Evolutionary conservation across 2,888 invertebrate genomes (phyloP).

Genomic region (Leptopterna dolabrata): DNA sequence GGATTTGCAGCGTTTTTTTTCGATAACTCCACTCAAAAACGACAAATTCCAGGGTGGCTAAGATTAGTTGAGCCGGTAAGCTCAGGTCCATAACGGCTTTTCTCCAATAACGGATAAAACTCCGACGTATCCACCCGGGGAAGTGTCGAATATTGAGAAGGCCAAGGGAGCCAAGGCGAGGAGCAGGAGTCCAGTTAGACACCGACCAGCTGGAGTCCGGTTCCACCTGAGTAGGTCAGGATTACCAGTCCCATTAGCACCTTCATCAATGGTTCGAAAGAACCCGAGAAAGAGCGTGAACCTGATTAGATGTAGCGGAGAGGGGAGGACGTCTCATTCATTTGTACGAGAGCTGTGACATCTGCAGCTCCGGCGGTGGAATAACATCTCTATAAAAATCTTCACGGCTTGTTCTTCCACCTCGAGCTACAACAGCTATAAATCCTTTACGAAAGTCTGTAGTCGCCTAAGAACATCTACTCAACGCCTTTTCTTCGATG

Average conservation of each 20-base stretch:
- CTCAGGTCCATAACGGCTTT: no score
- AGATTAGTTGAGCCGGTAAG: no score
- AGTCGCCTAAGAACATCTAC: no score
- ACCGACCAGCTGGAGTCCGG: not conserved
- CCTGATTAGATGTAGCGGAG: not conserved
- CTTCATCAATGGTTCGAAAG: slow-evolving; percentile 7
- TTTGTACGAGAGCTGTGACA: not conserved
- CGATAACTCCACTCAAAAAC: no score
- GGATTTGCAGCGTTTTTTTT: no score
- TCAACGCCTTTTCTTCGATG: no score
- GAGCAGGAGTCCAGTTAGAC: slow-evolving; percentile 5
- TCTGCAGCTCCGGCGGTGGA: not conserved
- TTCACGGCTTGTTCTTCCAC: not conserved
- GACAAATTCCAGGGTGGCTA: no score
- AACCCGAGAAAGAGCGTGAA: not conserved
- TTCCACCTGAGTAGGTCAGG: slow-evolving; percentile 34
- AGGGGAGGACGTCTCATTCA: not conserved
- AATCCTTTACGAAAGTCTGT: not conserved
- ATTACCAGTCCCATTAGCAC: slow-evolving; percentile 32
- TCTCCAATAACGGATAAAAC: no score
- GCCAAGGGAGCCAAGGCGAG: not conserved
- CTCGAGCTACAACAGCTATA: not conserved
- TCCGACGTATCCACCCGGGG: not conserved
- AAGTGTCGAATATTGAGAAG: not conserved
- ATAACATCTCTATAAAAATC: not conserved